Percentiles rank a stretch among this genome's conserved stretches.
These are phyloP conservation scores for Labroides dimidiatus DNA, from an alignment of 2,797 vertebrate species.

Conservation along the genomic window DNA sequence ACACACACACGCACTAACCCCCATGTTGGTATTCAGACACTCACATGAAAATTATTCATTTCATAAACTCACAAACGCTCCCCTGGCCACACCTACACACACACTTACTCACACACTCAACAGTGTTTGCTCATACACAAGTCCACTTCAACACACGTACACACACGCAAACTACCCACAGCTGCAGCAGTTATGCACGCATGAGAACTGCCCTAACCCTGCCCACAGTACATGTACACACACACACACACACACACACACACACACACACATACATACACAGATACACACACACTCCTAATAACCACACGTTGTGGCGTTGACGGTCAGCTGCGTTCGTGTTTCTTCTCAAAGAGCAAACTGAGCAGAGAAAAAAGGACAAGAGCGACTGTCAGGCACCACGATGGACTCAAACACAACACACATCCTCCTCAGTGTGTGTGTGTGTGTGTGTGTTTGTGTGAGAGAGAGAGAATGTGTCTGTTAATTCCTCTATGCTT, in stretches of 20 bases:
- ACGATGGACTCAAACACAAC: constrained; percentile 40
- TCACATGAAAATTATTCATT: constrained; percentile 15
- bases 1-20: neutral
- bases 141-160: neutral
- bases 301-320: neutral
- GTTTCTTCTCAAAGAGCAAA: constrained; percentile 25
- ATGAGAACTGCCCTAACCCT: neutral
- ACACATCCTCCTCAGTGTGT: constrained; percentile 33
- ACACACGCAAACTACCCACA: constrained; percentile 11
- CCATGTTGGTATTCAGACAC: constrained; percentile 11
- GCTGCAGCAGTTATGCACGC: constrained; percentile 1
- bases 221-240: neutral
- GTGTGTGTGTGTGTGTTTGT: constrained; percentile 10
- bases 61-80: constrained; percentile 19
- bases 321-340: constrained; percentile 4
- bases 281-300: neutral
- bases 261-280: too few relatives aligned
- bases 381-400: constrained; percentile 26
- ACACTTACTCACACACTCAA: constrained; percentile 5
- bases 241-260: too few relatives aligned
- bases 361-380: constrained; percentile 28
- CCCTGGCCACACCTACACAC: constrained; percentile 14
- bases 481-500: constrained; percentile 2
- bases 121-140: constrained; percentile 26
- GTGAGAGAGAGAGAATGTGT: neutral